Base-by-base conservation (phyloP, 2,888 invertebrate species). In the Tridacna crocea region DNA sequence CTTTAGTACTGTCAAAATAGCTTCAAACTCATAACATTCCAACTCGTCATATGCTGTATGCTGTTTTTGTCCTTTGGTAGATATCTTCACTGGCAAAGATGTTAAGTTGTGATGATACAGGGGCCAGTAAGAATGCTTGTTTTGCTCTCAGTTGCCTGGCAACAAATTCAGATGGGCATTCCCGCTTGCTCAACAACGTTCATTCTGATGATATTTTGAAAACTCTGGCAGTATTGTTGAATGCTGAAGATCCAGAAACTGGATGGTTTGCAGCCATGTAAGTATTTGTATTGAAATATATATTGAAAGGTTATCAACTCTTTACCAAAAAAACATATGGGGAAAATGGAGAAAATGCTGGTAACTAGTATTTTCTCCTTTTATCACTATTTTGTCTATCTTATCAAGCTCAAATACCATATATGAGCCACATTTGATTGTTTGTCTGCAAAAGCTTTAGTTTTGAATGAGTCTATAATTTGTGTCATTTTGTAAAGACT, bases 221-320 rank as follows among this genome's bases (percentile, higher is more conserved):
- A 46, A 92, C 91, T 10, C 86, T 94, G 72, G 85, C 93, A 2
- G 83, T 89, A 48, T 88, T 94, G 12, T 82, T 93, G 11, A 90
- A 83, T 81, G 91, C 93, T 19, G 91, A 92, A 17, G 94, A 94
- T 79, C 87, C 88, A 70, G 94, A 94, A 84, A 94, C 94, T 10
- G 93, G 93, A 6, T 94, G 94, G 94, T 94, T 94, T 91, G 93
- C 94, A 78, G 94, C 94, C 73, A 94, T 94, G 94, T 94, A 88
- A 93, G 94, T 90, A 46, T 4, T 10, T 26, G 27, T 15, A 65
- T 10, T 6, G 13, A 17, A 61, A 24, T 13, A 13, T 6, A 13
- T 13, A 22, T 61, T 3, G 55, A 55, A 55, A 36, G 36, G 36
- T 3, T 55, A 15, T 55, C 19, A 55, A 55, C 55, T 13, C 51